Evolutionary conservation across 53 echinoderm and acorn worm genomes (phyloP), one percentile per base, ranked within the genome.

Genomic region (Patiria pectinifera): DNA sequence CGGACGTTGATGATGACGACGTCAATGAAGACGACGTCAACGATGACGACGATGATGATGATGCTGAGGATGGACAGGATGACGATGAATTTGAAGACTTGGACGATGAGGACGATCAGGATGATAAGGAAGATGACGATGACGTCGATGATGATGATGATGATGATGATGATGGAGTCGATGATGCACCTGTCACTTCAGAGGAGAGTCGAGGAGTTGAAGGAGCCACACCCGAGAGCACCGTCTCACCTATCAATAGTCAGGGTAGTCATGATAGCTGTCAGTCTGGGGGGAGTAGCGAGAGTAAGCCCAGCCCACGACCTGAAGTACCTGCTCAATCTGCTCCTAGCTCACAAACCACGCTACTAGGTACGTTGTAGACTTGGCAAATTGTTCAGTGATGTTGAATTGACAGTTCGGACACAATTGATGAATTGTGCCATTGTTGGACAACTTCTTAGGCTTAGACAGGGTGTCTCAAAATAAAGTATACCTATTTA

Each of bases 171-270:
- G 91, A 93, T 78, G 91, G 21, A 8, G 83, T 8, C 1, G 93
- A 93, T 22, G 88, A 93, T 79, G 92, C 66, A 3, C 66, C 78
- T 22, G 63, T 85, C 14, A 84, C 79, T 61, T 84, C 83, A 14
- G 93, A 93, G 87, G 86, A 86, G 87, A 92, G 86, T 59, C 86
- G 59, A 11, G 92, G 92, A 53, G 26, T 82, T 18, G 92, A 92
- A 14, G 87, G 80, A 35, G 62, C 92, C 3, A 80, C 92, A 44
- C 79, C 86, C 47, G 81, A 86, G 69, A 80, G 80, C 49, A 69
- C 86, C 2, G 81, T 48, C 82, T 86, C 87, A 22, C 78, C 85
- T 4, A 15, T 79, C 49, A 70, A 48, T 25, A 92, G 92, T 23
- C 86, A 92, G 80, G 92, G 87, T 13, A 92, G 92, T 48, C 62